phyloP scores from a whole-genome alignment of 2,113 vertebrate species.

The Gymnarchus niloticus region DNA sequence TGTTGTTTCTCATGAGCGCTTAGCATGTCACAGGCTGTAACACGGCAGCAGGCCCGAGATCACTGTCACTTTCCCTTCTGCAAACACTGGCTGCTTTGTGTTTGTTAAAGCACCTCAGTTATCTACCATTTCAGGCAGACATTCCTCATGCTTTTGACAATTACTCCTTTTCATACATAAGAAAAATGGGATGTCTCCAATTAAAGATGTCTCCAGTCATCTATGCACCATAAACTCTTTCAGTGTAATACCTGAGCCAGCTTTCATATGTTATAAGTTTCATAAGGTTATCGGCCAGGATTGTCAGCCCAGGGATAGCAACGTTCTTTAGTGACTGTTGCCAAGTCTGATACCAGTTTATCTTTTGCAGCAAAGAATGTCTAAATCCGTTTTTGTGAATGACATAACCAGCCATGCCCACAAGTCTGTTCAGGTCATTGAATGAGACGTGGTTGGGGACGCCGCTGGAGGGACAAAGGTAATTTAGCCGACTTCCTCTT shows the following conservation, averaged over 20 bases:
- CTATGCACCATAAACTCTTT: background rate
- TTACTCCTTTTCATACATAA: background rate
- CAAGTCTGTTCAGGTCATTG: conserved; percentile 27
- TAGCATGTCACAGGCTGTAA: background rate
- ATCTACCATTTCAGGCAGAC: background rate
- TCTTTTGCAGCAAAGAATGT: conserved; percentile 69
- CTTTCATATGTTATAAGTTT: background rate
- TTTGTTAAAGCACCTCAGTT: no score
- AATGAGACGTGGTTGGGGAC: conserved; percentile 32
- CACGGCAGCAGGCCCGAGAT: background rate
- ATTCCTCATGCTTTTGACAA: background rate
- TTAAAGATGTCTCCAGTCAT: background rate
- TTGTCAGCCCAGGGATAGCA: background rate
- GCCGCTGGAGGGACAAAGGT: background rate
- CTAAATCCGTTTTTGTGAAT: conserved; percentile 62
- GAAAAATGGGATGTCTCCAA: background rate
- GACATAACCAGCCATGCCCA: conserved; percentile 31
- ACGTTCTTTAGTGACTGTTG: background rate
- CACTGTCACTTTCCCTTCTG: background rate
- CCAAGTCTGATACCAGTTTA: background rate
- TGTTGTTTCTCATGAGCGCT: background rate
- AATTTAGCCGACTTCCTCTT: background rate
- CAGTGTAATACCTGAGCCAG: background rate
- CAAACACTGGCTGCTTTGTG: no score
- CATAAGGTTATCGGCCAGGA: background rate